These are phyloP conservation scores for Onychorhynchus coronatus DNA, from an alignment of 2,113 vertebrate genomes.

Conservation along the genomic window DNA sequence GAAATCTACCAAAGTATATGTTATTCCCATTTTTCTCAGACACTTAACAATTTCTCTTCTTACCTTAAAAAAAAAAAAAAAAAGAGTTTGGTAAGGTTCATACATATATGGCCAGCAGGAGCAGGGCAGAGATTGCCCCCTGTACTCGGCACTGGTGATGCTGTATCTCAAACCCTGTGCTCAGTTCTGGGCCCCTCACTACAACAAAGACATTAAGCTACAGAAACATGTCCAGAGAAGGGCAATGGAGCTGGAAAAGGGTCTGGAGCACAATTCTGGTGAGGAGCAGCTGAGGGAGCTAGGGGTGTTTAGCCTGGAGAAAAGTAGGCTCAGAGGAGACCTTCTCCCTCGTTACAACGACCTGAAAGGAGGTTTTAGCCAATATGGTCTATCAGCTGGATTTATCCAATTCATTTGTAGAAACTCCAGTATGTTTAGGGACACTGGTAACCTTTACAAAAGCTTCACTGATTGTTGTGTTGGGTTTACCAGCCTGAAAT, in stretches of 20 bases:
- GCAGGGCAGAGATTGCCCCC: neutral
- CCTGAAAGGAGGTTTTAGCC: neutral
- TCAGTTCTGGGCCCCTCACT: neutral
- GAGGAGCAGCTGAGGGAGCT: neutral
- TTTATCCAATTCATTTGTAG: neutral
- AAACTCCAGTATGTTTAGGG: neutral
- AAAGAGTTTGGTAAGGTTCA: neutral
- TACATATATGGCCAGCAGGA: neutral
- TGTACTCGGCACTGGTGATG: neutral
- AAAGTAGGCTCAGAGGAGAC: neutral
- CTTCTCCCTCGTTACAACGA: neutral
- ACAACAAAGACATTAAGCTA: neutral
- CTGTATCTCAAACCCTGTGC: fast-evolving
- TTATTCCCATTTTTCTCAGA: neutral
- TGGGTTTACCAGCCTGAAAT: neutral
- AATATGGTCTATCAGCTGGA: neutral
- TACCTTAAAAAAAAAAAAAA: neutral
- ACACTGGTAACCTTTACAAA: neutral
- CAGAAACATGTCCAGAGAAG: neutral
- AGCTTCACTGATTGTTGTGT: neutral
- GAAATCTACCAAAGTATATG: neutral
- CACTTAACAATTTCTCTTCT: neutral
- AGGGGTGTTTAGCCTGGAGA: neutral
- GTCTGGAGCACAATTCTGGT: neutral
- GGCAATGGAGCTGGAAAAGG: fast-evolving